phyloP scores from a whole-genome alignment of 2,888 invertebrate species.

The Drosophila longiperda region DNA sequence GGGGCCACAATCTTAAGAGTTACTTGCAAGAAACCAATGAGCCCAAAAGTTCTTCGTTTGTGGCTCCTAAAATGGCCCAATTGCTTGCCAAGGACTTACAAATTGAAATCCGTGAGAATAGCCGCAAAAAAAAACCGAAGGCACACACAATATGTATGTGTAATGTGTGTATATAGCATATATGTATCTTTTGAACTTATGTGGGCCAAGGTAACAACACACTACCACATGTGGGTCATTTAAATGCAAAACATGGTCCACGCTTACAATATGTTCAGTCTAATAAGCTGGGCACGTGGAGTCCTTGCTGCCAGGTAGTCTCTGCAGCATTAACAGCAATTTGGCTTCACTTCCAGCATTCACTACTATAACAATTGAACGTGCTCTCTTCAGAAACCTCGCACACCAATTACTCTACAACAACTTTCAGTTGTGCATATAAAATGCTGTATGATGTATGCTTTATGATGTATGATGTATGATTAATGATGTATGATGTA shows the following conservation, averaged over 20 bases:
- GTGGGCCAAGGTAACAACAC: constrained; percentile 58
- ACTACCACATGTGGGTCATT: constrained; percentile 65
- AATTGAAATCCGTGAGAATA: constrained; percentile 50
- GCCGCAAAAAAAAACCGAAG: constrained; percentile 1
- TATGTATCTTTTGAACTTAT: constrained; percentile 24
- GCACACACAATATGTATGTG: constrained; percentile 3
- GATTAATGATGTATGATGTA: no score
- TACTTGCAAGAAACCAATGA: constrained; percentile 56
- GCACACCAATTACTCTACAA: neutral
- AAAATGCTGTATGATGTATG: no score
- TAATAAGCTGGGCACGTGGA: constrained; percentile 69
- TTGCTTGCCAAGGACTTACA: constrained; percentile 45
- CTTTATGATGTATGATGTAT: no score
- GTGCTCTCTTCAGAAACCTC: neutral
- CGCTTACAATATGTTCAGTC: constrained; percentile 61
- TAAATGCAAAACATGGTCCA: constrained; percentile 76
- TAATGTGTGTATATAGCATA: neutral
- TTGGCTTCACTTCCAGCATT: constrained; percentile 36
- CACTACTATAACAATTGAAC: constrained; percentile 26
- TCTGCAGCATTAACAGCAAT: constrained; percentile 49
- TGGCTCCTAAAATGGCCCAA: constrained; percentile 57
- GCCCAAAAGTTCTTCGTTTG: constrained; percentile 44
- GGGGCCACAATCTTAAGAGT: constrained; percentile 22
- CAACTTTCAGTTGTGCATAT: neutral
- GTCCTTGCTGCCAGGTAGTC: constrained; percentile 47